Conservation (phyloP, 2,797 vertebrate genomes). For the Gymnopithys bicolor region DNA sequence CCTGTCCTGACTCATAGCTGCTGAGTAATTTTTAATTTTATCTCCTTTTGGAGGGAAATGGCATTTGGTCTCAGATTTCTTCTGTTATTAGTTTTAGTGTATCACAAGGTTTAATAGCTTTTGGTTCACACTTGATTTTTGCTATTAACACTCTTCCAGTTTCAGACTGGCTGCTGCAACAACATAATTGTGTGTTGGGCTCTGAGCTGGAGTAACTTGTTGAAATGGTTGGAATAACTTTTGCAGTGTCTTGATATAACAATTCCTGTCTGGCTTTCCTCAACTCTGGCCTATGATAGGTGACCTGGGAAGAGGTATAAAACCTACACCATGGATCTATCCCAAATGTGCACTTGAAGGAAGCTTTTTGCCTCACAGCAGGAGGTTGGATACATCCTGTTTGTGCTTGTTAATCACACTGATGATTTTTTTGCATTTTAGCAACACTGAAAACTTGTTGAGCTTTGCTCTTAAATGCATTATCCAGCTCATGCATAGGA, state of each 20-base stretch:
- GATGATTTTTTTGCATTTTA: background rate
- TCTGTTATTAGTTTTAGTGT: slow-evolving; percentile 32
- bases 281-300: background rate
- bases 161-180: background rate
- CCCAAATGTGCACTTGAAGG: background rate
- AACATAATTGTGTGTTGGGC: background rate
- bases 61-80: slow-evolving; percentile 23
- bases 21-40: slow-evolving; percentile 60
- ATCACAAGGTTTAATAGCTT: background rate
- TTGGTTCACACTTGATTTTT: slow-evolving; percentile 43
- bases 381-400: background rate
- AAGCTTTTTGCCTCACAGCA: background rate
- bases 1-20: slow-evolving; percentile 53
- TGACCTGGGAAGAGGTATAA: background rate
- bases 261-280: background rate
- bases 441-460: background rate
- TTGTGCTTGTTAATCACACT: background rate
- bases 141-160: slow-evolving; percentile 10
- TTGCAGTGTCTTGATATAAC: background rate
- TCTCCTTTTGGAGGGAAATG: slow-evolving; percentile 29
- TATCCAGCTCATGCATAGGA: background rate
- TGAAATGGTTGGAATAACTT: background rate
- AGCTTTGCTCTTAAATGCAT: background rate
- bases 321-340: background rate
- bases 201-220: background rate